Evolutionary conservation across 2,888 invertebrate genomes (phyloP), one percentile per base, ranked within the genome.

Genomic region (Buathra laborator): DNA sequence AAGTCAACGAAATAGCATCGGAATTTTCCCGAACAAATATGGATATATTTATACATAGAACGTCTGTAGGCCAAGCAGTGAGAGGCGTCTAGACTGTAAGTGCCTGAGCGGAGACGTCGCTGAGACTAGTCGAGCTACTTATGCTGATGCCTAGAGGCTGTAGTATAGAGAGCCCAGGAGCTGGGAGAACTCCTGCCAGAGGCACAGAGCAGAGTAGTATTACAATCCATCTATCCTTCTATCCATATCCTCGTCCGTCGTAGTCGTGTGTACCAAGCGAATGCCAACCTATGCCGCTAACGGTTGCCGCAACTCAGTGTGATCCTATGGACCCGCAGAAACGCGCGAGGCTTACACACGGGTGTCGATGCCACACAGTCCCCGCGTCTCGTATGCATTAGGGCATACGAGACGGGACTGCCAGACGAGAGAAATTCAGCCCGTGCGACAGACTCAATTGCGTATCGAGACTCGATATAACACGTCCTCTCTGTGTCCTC

Each of bases 101-200:
- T 85, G 85, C 81, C 82, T 51, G 75, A 82, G 75, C 74, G 82
- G 82, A 85, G 85, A 85, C 85, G 79, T 85, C 82, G 75, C 85
- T 66, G 85, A 82, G 85, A 85, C 85, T 85, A 85, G 85, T 85
- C 85, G 85, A 79, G 85, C 85, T 85, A 82, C 85, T 85, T 85
- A 85, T 85, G 82, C 75, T 67, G 75, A 75, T 82, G 82, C 79
- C 85, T 82, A 75, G 59, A 82, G 85, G 85, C 81, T 75, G 66
- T 82, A 70, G 72, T 32, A 51, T 16, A 48, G 32, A 70, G 68
- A 82, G 64, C 68, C 32, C 19, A 48, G n/a, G 48, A 71, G 56
- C 62, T 53, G 51, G 24, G 68, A 48, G 68, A 44, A 64, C 74
- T 32, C 29, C 83, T 59, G 66, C 62, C 64, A 76, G 82, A 48